Evolutionary conservation across 1,140 invertebrate species (phyloP).

Genomic region (Hylaeus anthracinus): DNA sequence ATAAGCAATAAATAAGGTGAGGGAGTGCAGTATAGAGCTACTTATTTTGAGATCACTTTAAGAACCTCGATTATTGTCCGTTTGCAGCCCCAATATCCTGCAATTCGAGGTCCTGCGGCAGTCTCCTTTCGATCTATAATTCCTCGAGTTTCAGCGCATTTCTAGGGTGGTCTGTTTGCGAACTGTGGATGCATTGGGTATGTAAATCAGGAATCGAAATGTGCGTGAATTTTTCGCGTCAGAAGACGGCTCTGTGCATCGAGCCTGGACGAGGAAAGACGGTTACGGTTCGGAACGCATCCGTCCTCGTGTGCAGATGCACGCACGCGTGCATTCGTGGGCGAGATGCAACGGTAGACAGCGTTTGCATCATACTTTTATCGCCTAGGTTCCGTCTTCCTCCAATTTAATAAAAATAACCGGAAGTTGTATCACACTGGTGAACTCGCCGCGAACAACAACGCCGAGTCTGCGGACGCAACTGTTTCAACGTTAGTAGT

Average conservation of each 20-base stretch:
- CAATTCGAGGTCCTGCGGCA: no score
- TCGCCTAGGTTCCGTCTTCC: conserved; percentile 49
- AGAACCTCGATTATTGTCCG: no score
- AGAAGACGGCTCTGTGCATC: conserved; percentile 18
- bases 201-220: background rate
- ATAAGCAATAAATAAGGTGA: no score
- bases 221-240: conserved; percentile 10
- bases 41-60: no score
- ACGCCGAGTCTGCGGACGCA: background rate
- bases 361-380: conserved; percentile 51
- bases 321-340: conserved; percentile 52
- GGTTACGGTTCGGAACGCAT: conserved; percentile 59
- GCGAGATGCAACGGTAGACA: conserved; percentile 46
- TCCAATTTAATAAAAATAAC: conserved; percentile 51
- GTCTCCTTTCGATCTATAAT: background rate
- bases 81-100: no score
- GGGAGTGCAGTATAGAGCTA: no score
- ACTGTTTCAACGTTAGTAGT: background rate
- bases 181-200: background rate
- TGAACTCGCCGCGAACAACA: conserved; percentile 11
- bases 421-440: conserved; percentile 51
- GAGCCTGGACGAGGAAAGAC: conserved; percentile 49
- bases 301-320: conserved; percentile 57
- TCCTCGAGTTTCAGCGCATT: background rate
- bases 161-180: no score